These are phyloP conservation scores for Holotrichia oblita DNA, from an alignment of 1,140 invertebrate genomes.

Conservation along the genomic window DNA sequence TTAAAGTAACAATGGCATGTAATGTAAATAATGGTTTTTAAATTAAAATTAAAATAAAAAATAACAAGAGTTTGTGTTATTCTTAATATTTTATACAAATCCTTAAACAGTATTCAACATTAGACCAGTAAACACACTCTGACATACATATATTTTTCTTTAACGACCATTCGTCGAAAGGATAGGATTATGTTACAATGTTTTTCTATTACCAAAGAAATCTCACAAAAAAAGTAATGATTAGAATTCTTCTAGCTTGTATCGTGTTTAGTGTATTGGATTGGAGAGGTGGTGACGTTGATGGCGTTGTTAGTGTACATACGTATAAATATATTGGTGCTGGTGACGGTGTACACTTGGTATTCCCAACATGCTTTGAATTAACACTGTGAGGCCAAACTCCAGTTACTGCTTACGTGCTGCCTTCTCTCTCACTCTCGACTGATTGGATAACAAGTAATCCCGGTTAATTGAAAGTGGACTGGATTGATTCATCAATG, in stretches of 20 bases:
- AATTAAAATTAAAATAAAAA: no score
- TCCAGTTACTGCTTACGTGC: conserved; percentile 39
- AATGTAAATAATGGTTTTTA: no score
- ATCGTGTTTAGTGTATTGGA: neutral
- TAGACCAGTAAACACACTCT: no score
- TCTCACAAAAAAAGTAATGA: neutral
- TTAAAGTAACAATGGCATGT: no score
- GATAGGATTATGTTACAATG: no score
- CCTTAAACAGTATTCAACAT: no score
- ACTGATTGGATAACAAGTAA: conserved; percentile 58
- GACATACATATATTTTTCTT: no score
- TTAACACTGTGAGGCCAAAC: conserved; percentile 39
- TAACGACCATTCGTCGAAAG: no score
- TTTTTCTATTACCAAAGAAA: neutral
- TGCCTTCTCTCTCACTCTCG: conserved; percentile 42
- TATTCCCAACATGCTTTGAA: conserved; percentile 41
- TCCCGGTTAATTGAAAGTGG: conserved; percentile 57
- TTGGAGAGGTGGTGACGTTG: neutral
- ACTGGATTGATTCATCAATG: conserved; percentile 51
- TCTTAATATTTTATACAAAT: no score
- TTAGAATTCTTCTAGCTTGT: neutral
- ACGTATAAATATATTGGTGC: neutral
- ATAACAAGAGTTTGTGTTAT: no score
- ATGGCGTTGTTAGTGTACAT: neutral
- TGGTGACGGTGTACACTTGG: neutral